Evolutionary conservation across 2,888 invertebrate species (phyloP).

Genomic region (Folsomia manolachei): DNA sequence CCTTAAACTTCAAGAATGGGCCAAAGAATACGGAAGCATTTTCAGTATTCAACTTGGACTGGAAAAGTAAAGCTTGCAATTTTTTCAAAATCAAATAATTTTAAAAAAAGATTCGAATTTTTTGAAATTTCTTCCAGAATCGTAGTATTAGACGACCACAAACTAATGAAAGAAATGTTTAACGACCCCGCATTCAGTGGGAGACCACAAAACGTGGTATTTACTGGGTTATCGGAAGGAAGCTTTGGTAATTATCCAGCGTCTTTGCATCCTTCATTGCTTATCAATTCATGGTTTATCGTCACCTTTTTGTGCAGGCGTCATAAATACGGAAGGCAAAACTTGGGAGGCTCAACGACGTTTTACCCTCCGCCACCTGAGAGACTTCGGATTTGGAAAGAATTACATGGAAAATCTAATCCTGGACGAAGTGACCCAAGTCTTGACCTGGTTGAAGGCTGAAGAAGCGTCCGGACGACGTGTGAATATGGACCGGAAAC

Average conservation of each 20-base stretch:
- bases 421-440: constrained; percentile 25
- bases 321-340: constrained; percentile 23
- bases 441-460: constrained; percentile 20
- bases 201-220: constrained; percentile 22
- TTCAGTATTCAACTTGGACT: constrained; percentile 23
- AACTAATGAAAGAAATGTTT: constrained; percentile 32
- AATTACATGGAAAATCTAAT: constrained; percentile 21
- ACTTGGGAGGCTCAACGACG: constrained; percentile 30
- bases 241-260: constrained; percentile 27
- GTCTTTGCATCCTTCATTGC: background rate
- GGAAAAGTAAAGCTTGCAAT: constrained; percentile 13
- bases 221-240: constrained; percentile 22
- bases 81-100: background rate
- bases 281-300: too few species aligned
- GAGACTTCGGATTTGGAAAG: constrained; percentile 33
- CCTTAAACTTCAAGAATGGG: constrained; percentile 27
- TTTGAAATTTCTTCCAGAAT: constrained; percentile 17
- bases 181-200: constrained; percentile 21
- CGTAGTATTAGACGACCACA: constrained; percentile 28
- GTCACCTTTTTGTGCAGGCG: constrained; percentile 18
- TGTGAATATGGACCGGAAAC: constrained; percentile 13
- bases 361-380: constrained; percentile 25
- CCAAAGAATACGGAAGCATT: constrained; percentile 29
- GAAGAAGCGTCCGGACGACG: constrained; percentile 22
- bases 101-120: background rate